A percentile compares a stretch with the other conserved stretches of the same genome.
Evolutionary conservation across 2,888 invertebrate genomes (phyloP).

Genomic region (Parnassius glacialis): DNA sequence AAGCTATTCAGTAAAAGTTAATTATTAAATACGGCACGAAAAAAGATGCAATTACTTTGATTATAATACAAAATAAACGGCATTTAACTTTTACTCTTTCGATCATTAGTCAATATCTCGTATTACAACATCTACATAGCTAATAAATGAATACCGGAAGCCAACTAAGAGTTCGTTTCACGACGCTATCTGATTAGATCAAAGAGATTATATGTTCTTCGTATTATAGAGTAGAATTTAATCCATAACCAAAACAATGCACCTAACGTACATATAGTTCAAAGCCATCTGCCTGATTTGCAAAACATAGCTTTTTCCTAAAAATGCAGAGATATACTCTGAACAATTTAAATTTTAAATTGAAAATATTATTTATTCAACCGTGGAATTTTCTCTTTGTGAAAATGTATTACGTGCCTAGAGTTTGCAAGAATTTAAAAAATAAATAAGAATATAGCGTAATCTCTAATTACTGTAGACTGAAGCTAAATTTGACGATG

Average conservation of each 20-base stretch:
- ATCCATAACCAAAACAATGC: slow-evolving; percentile 13
- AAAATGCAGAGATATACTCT: slow-evolving; percentile 3
- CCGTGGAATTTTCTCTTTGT: slow-evolving; percentile 10
- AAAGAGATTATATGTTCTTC: slow-evolving; percentile 19
- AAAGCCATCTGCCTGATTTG: slow-evolving; percentile 20
- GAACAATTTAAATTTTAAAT: slow-evolving; percentile 24
- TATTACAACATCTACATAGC: neutral
- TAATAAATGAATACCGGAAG: neutral
- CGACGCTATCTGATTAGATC: slow-evolving; percentile 23
- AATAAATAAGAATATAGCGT: too few species aligned
- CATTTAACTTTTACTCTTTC: neutral
- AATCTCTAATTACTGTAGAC: too few species aligned
- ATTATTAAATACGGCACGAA: too few species aligned
- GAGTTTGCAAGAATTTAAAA: too few species aligned
- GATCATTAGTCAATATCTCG: neutral
- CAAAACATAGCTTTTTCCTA: slow-evolving; percentile 18
- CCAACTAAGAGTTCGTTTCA: slow-evolving; percentile 11
- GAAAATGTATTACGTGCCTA: neutral
- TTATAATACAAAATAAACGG: neutral
- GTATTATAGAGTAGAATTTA: neutral
- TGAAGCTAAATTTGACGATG: too few species aligned
- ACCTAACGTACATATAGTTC: slow-evolving; percentile 10
- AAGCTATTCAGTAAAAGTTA: too few species aligned
- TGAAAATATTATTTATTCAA: slow-evolving; percentile 12
- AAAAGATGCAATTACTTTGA: too few species aligned